These are phyloP conservation scores for Lottia gigantea DNA, from an alignment of 2,888 invertebrate genomes.

Conservation along the genomic window DNA sequence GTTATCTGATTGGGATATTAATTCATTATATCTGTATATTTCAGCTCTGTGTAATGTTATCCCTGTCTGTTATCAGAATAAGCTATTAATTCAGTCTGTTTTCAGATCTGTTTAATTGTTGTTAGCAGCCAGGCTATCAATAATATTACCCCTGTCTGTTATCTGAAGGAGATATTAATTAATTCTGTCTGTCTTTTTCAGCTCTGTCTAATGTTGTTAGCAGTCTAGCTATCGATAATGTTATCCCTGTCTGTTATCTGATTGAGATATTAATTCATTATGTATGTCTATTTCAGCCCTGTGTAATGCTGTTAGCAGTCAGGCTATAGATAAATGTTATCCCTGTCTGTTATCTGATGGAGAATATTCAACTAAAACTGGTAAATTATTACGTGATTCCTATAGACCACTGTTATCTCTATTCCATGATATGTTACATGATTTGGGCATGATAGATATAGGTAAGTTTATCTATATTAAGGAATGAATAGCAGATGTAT, in stretches of 20 bases:
- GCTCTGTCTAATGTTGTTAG: conserved; percentile 54
- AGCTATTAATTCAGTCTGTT: neutral
- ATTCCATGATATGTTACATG: conserved; percentile 47
- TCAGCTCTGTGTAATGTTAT: too few relatives aligned
- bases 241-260: conserved; percentile 57
- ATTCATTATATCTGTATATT: too few relatives aligned
- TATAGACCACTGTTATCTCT: conserved; percentile 58
- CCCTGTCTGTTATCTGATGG: conserved; percentile 58
- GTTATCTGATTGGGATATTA: conserved; percentile 45
- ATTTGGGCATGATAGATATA: conserved; percentile 36
- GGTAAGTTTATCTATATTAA: conserved; percentile 29
- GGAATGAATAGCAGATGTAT: too few relatives aligned
- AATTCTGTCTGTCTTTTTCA: conserved; percentile 29
- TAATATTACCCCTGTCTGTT: too few relatives aligned
- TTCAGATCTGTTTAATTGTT: too few relatives aligned
- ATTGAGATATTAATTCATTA: conserved; percentile 28
- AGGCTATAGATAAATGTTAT: conserved; percentile 59
- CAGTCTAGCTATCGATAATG: conserved; percentile 56
- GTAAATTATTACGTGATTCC: conserved; percentile 57
- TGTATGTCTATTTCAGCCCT: conserved; percentile 42
- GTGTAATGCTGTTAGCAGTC: conserved; percentile 52
- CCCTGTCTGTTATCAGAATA: conserved; percentile 20
- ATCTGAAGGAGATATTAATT: conserved; percentile 24
- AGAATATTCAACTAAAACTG: conserved; percentile 60
- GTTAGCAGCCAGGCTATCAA: conserved; percentile 39